These are phyloP conservation scores for Heliopora coerulea DNA, from an alignment of 92 coral and sea anemone genomes.

Conservation along the genomic window DNA sequence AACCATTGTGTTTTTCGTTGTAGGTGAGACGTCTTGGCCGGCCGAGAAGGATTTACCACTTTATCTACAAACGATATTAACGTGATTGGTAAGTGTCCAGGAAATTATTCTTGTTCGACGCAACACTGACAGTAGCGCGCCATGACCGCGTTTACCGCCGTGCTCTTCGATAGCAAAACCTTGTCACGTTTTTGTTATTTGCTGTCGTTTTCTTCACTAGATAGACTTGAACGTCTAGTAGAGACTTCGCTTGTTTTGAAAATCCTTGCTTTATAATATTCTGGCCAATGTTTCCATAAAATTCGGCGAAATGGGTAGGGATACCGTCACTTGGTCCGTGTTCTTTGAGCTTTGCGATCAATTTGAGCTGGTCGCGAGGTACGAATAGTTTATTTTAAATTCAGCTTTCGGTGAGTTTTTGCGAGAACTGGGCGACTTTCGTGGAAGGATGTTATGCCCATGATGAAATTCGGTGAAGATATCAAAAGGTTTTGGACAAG, in stretches of 20 bases:
- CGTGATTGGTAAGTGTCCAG: not conserved
- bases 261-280: not conserved
- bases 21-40: not conserved
- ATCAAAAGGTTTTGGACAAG: not conserved
- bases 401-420: not conserved
- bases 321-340: not conserved
- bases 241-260: not conserved
- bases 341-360: constrained; percentile 1
- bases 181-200: not conserved
- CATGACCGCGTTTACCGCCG: constrained; percentile 25
- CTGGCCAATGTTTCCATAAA: no score
- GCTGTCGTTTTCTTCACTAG: not conserved
- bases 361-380: not conserved
- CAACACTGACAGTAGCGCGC: constrained; percentile 28
- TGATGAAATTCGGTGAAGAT: not conserved
- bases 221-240: not conserved
- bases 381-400: not conserved
- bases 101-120: not conserved
- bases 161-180: not conserved
- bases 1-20: not conserved
- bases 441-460: not conserved
- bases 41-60: not conserved
- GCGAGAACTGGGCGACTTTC: not conserved
- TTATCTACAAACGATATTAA: not conserved
- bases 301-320: no score